Conservation (phyloP, 1,140 invertebrate species). For the Hermetia illucens region DNA sequence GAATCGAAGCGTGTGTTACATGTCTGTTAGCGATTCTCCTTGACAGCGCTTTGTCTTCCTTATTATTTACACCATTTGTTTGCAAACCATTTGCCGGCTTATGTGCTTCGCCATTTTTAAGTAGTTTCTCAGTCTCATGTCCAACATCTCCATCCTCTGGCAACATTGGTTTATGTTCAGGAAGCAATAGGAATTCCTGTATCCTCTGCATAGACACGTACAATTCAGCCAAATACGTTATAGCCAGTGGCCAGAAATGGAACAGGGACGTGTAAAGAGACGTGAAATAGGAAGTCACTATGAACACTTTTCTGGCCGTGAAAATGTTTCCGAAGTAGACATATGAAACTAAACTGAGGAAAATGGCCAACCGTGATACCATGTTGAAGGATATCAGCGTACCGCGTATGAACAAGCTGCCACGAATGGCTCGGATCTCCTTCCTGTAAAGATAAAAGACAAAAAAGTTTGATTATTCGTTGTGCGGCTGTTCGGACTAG, state of each 20-base stretch:
- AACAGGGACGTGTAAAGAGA: slow-evolving; percentile 49
- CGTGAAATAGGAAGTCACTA: slow-evolving; percentile 51
- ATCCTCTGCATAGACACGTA: slow-evolving; percentile 48
- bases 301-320: slow-evolving; percentile 55
- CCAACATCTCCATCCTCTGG: background rate
- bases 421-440: slow-evolving; percentile 42
- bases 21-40: background rate
- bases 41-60: background rate
- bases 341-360: slow-evolving; percentile 55
- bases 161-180: slow-evolving; percentile 1
- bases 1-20: background rate
- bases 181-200: slow-evolving; percentile 33
- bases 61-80: slow-evolving; percentile 20
- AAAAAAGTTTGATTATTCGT: slow-evolving; percentile 6
- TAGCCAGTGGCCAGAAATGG: slow-evolving; percentile 50
- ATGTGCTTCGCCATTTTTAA: background rate
- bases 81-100: slow-evolving; percentile 13
- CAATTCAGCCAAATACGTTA: slow-evolving; percentile 30
- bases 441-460: slow-evolving; percentile 31
- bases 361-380: slow-evolving; percentile 55
- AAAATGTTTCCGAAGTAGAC: slow-evolving; percentile 44
- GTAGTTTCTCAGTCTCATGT: background rate
- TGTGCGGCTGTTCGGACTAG: too few species aligned
- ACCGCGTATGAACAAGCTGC: background rate
- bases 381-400: slow-evolving; percentile 15